A percentile compares a stretch with the other conserved stretches of the same genome.
Conservation (phyloP, 2,113 vertebrate species). For the Carlito syrichta region DNA sequence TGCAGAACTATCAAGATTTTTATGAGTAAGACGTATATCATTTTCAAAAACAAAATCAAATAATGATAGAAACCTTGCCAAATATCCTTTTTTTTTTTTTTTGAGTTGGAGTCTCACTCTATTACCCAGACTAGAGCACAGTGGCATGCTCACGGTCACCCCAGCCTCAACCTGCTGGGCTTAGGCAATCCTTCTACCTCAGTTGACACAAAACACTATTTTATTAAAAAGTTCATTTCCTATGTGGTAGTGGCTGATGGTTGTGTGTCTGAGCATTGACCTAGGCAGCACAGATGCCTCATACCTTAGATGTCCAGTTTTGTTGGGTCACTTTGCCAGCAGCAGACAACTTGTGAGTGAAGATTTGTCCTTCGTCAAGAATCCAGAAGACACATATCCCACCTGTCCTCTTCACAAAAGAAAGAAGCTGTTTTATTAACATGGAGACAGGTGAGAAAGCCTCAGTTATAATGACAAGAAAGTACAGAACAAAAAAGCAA, state of each 20-base stretch:
- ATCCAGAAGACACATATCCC: slow-evolving; percentile 90
- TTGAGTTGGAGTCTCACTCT: no score
- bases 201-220: not conserved
- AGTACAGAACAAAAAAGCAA: slow-evolving; percentile 35
- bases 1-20: not conserved
- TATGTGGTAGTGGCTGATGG: not conserved
- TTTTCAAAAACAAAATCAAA: slow-evolving; percentile 22
- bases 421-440: slow-evolving; percentile 49
- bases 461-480: not conserved
- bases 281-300: not conserved
- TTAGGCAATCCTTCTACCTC: no score
- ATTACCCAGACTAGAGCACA: no score
- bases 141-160: no score
- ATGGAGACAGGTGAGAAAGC: not conserved
- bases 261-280: not conserved
- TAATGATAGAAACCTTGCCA: not conserved
- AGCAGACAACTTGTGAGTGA: slow-evolving; percentile 89
- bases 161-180: no score
- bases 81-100: no score
- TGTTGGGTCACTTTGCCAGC: slow-evolving; percentile 87
- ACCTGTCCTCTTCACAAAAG: slow-evolving; percentile 78
- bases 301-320: slow-evolving; percentile 91
- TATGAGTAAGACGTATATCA: not conserved
- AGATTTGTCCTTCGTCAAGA: slow-evolving; percentile 89
- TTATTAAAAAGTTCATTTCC: not conserved